Evolutionary conservation across 2,888 invertebrate genomes (phyloP).

Genomic region (Rugalucina vietnamica): DNA sequence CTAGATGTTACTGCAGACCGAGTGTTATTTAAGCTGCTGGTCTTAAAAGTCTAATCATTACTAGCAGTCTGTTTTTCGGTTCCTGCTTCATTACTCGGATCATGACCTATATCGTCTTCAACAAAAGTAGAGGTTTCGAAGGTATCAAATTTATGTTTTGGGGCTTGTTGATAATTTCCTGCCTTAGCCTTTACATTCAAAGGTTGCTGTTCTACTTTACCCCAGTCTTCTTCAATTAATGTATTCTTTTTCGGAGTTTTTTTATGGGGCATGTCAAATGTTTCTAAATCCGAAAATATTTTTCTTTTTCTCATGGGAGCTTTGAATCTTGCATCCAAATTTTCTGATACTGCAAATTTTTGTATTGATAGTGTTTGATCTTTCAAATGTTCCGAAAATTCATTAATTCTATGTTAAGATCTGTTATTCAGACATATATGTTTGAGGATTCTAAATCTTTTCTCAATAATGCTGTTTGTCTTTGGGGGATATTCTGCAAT

Average conservation of each 20-base stretch:
- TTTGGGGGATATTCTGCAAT: not conserved
- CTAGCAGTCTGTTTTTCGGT: too few relatives aligned
- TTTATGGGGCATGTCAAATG: not conserved
- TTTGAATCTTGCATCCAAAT: not conserved
- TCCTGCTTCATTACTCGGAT: too few relatives aligned
- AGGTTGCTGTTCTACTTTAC: not conserved
- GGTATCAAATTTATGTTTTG: conserved; percentile 2
- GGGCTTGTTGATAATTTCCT: conserved; percentile 23
- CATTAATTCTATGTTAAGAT: conserved; percentile 32
- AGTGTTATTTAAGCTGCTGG: too few relatives aligned
- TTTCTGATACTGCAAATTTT: conserved; percentile 13
- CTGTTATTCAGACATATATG: not conserved
- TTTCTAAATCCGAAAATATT: not conserved
- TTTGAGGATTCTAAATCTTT: conserved; percentile 40
- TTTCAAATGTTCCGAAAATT: conserved; percentile 28
- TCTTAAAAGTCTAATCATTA: too few relatives aligned
- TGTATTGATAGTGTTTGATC: conserved; percentile 8
- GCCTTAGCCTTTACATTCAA: not conserved
- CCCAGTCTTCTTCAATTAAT: conserved; percentile 7
- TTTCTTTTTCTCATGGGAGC: not conserved
- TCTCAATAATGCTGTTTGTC: conserved; percentile 26
- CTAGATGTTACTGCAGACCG: too few relatives aligned
- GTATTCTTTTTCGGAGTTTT: not conserved
- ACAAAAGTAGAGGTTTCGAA: too few relatives aligned
- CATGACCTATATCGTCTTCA: too few relatives aligned